These are phyloP conservation scores for Xiphorhynchus elegans DNA, from an alignment of 2,113 vertebrate genomes.

Conservation along the genomic window DNA sequence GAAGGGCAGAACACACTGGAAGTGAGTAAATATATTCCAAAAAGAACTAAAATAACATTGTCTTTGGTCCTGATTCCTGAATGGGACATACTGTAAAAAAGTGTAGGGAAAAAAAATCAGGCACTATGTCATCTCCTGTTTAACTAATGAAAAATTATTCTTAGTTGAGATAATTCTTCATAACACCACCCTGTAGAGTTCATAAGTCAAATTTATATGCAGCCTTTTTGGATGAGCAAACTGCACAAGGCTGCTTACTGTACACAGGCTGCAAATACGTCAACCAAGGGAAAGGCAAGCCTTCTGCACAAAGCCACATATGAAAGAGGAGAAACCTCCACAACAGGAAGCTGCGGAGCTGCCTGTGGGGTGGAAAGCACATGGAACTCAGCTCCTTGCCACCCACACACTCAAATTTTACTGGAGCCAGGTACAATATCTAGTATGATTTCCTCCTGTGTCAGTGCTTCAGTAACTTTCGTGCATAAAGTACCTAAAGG, in stretches of 20 bases:
- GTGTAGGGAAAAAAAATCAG: not conserved
- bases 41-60: conserved; percentile 55
- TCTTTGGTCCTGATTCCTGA: conserved; percentile 45
- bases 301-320: conserved; percentile 61
- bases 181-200: conserved; percentile 28
- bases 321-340: conserved; percentile 63
- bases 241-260: conserved; percentile 46
- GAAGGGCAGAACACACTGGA: not conserved
- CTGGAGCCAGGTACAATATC: conserved; percentile 60
- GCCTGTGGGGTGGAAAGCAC: conserved; percentile 63
- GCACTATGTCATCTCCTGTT: conserved; percentile 56
- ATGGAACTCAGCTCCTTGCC: conserved; percentile 54
- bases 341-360: conserved; percentile 69
- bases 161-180: conserved; percentile 58
- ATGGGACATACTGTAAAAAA: conserved; percentile 19
- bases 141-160: conserved; percentile 55
- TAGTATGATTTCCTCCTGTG: conserved; percentile 42
- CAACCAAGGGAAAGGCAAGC: conserved; percentile 37
- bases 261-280: conserved; percentile 38
- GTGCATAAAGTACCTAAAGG: not conserved
- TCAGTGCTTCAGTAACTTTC: conserved; percentile 41
- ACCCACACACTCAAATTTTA: conserved; percentile 62
- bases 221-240: conserved; percentile 50
- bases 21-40: conserved; percentile 27
- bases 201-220: conserved; percentile 53